These are phyloP conservation scores for Porites rus DNA, from an alignment of 92 coral and sea anemone genomes.

Conservation along the genomic window DNA sequence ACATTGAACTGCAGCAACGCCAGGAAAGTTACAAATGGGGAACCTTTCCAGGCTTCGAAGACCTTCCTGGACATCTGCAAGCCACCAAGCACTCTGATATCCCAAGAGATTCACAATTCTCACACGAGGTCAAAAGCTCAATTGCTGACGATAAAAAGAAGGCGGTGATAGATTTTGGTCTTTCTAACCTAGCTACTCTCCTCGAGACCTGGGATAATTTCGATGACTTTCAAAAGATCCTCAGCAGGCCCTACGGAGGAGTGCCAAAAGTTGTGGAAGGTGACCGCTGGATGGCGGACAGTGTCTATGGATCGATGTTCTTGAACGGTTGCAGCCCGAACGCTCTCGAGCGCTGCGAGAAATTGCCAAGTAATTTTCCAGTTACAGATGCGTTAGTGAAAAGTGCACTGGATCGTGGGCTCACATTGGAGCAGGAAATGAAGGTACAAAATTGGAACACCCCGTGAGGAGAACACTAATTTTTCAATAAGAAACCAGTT, in stretches of 20 bases:
- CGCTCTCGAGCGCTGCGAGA: constrained; percentile 33
- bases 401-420: constrained; percentile 40
- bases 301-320: constrained; percentile 58
- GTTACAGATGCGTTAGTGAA: constrained; percentile 43
- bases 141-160: constrained; percentile 29
- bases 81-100: constrained; percentile 49
- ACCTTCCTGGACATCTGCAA: constrained; percentile 57
- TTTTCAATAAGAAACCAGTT: no score
- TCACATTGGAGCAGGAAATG: constrained; percentile 23
- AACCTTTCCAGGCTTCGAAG: constrained; percentile 25
- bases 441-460: constrained; percentile 7
- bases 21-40: constrained; percentile 66
- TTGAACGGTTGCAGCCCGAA: constrained; percentile 71
- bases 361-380: constrained; percentile 45
- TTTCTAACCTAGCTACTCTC: constrained; percentile 30
- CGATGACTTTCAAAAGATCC: constrained; percentile 51
- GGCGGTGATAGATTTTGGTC: constrained; percentile 37
- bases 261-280: constrained; percentile 33
- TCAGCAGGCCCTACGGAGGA: not conserved
- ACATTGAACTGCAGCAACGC: constrained; percentile 50
- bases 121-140: constrained; percentile 41
- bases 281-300: constrained; percentile 60
- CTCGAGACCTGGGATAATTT: constrained; percentile 66
- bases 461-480: no score
- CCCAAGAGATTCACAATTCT: constrained; percentile 72